A percentile compares a stretch with the other conserved stretches of the same genome.
phyloP scores from a whole-genome alignment of 2,888 invertebrate genomes.

The Cerastoderma edule region DNA sequence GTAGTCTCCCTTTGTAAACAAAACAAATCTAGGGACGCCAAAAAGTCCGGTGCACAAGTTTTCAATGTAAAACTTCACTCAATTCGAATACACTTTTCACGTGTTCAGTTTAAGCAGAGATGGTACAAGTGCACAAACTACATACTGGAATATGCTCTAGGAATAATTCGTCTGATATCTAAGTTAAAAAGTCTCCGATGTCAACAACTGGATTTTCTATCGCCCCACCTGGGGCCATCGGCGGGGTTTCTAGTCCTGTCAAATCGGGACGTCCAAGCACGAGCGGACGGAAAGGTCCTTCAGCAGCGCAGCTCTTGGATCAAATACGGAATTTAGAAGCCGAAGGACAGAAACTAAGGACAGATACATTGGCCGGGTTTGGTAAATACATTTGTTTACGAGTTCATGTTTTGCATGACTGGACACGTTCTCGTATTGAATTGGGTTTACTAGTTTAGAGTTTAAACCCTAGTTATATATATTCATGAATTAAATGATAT shows the following conservation, averaged over 20 bases:
- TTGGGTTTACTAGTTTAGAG: too few relatives aligned
- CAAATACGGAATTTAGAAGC: slow-evolving; percentile 73
- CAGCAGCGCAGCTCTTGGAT: slow-evolving; percentile 63
- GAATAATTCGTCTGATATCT: too few relatives aligned
- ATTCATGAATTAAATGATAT: too few relatives aligned
- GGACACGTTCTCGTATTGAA: slow-evolving; percentile 48
- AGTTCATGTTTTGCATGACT: slow-evolving; percentile 40
- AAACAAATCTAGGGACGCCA: too few relatives aligned
- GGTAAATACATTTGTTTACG: slow-evolving; percentile 38
- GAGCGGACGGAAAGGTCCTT: slow-evolving; percentile 35
- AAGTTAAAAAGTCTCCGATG: slow-evolving; percentile 30
- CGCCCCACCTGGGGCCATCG: slow-evolving; percentile 51
- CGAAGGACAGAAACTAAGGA: slow-evolving; percentile 74
- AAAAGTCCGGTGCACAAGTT: too few relatives aligned
- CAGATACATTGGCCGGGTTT: slow-evolving; percentile 42
- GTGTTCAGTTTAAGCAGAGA: too few relatives aligned
- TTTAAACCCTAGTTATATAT: too few relatives aligned
- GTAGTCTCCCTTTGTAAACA: too few relatives aligned
- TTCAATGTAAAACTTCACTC: too few relatives aligned
- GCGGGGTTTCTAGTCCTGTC: slow-evolving; percentile 45
- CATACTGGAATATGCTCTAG: too few relatives aligned
- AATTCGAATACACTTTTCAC: too few relatives aligned
- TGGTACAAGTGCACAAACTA: too few relatives aligned
- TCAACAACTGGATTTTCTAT: slow-evolving; percentile 55
- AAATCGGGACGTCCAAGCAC: slow-evolving; percentile 38